These are phyloP conservation scores for Bergia puertoricense DNA, from an alignment of 92 coral and sea anemone genomes.

Conservation along the genomic window DNA sequence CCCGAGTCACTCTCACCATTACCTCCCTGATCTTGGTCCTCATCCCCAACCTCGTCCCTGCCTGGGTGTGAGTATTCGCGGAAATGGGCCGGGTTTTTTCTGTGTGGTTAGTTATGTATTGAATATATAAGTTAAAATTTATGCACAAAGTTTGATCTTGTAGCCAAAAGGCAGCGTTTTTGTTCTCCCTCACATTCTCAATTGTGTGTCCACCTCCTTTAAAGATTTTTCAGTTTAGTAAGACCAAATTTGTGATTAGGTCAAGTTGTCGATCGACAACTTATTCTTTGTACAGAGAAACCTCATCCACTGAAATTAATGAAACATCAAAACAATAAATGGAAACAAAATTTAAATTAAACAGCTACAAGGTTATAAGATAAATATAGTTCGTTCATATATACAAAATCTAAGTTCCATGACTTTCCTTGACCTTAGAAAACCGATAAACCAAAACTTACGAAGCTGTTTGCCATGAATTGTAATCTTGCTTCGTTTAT, in stretches of 20 bases:
- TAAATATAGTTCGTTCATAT: no score
- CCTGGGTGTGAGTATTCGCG: conserved; percentile 77
- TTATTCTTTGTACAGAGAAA: no score
- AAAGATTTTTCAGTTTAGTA: no score
- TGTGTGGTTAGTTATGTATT: conserved; percentile 14
- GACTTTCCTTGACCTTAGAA: not conserved
- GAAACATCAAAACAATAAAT: no score
- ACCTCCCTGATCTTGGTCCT: conserved; percentile 26
- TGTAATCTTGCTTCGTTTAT: not conserved
- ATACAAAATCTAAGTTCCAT: not conserved
- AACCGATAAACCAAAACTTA: not conserved
- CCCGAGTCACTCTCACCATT: conserved; percentile 29
- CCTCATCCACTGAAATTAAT: no score
- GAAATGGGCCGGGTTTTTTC: conserved; percentile 85
- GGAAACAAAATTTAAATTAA: no score
- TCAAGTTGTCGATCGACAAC: no score
- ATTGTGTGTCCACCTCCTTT: no score
- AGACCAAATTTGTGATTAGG: no score
- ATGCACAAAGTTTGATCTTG: not conserved
- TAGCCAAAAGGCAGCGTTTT: not conserved
- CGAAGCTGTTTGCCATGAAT: not conserved
- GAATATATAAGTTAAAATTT: no score
- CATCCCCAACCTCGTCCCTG: conserved; percentile 32
- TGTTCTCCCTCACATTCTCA: not conserved
- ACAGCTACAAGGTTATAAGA: no score